phyloP scores from a whole-genome alignment of 2,113 vertebrate genomes.

The Gadus macrocephalus region DNA sequence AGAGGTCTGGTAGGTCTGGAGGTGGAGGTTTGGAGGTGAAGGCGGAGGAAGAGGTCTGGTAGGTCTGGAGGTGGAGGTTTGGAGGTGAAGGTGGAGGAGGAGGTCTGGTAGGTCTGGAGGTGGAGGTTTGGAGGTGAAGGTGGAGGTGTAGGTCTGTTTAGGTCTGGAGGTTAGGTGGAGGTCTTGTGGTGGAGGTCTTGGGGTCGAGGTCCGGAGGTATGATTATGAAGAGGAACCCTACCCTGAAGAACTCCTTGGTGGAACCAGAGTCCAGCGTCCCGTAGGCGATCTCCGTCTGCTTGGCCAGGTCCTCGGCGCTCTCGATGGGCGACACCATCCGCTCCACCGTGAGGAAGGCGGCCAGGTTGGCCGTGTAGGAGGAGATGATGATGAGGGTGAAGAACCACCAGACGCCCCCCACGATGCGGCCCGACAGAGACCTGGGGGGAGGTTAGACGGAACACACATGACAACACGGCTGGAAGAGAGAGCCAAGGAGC shows the following conservation, averaged over 20 bases:
- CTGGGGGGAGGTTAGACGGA: constrained; percentile 69
- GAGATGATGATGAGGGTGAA: constrained; percentile 99
- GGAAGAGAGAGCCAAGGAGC: too few species aligned
- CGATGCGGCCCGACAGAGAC: constrained; percentile 98
- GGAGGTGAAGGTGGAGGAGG: background rate
- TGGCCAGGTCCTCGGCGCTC: constrained; percentile 96
- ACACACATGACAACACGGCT: too few species aligned
- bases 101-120: background rate
- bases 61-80: too few species aligned
- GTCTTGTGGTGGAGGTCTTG: too few species aligned
- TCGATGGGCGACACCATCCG: constrained; percentile 99
- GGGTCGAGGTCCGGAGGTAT: too few species aligned
- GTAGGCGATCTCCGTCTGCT: constrained; percentile 97
- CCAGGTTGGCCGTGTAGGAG: constrained; percentile 99
- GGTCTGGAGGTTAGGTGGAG: too few species aligned
- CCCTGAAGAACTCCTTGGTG: constrained; percentile 99
- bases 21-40: background rate
- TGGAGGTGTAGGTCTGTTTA: background rate
- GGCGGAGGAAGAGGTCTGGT: too few species aligned
- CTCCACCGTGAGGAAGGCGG: constrained; percentile 98
- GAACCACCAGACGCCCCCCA: constrained; percentile 99
- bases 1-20: too few species aligned
- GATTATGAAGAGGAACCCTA: constrained; percentile 59
- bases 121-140: background rate
- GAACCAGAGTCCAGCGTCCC: constrained; percentile 98